Evolutionary conservation across 1,140 invertebrate species (phyloP), one percentile per base, ranked within the genome.

Genomic region (Microplitis mediator): DNA sequence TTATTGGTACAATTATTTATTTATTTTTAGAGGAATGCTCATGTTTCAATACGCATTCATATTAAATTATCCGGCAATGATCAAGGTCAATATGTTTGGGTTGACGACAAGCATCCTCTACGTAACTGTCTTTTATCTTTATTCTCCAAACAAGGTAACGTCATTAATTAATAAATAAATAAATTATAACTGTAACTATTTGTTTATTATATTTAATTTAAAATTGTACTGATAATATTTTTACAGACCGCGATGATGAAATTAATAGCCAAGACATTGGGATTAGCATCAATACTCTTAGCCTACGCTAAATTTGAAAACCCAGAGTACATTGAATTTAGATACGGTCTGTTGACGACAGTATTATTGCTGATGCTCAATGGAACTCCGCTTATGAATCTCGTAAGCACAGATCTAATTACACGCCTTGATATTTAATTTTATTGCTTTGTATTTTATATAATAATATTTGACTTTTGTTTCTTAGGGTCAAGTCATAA

Each of bases 31-130:
- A 85, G 89, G 89, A 45, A 81, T 92, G 60, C 84, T 95, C 35
- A 93, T 93, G 88, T 85, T 95, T 61, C 90, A 92, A 77, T 92
- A 93, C 83, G 92, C 91, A 36, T 85, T 89, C 68, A 88, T 95
- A 56, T 82, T 95, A 16, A 84, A 90, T 36, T 93, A 95, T 82
- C 83, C 88, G 70, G 90, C 88, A 0, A 94, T 94, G 91, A 91
- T 93, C 56, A 89, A 89, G 80, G 91, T 94, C 34, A 95, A 94
- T 86, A 78, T 93, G 67, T 89, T 91, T 80, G 93, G 92, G 73
- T 84, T 93, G 65, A 77, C 88, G 1, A 84, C 92, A 39, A 95
- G 93, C 79, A 79, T 90, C 0, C 50, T 90, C 8, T 95, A 94
- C 77, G 84, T 91, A 71, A 65, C 86, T 60, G 81, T 91, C 13